Evolutionary conservation across 2,888 invertebrate genomes (phyloP).

Genomic region (Heliconius hortense): DNA sequence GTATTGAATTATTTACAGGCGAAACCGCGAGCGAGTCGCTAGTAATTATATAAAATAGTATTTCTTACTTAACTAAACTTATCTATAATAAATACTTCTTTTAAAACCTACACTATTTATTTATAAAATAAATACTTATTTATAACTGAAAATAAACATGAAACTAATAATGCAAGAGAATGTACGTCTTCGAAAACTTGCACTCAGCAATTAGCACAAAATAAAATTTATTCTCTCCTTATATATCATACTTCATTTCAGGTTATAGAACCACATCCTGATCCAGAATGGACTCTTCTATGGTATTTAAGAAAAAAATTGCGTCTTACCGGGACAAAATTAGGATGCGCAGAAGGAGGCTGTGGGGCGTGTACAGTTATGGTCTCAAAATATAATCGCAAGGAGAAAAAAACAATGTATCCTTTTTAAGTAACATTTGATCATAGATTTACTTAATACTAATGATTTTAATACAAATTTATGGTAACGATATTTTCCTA

Average conservation of each 20-base stretch:
- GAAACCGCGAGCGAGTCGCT: too few species aligned
- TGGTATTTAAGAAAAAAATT: constrained; percentile 92
- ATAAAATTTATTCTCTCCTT: background rate
- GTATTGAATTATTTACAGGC: too few species aligned
- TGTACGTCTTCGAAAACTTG: background rate
- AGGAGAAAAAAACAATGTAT: constrained; percentile 75
- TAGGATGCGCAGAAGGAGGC: constrained; percentile 97
- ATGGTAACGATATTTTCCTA: constrained; percentile 8
- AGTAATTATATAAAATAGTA: too few species aligned
- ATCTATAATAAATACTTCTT: too few species aligned
- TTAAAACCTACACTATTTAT: too few species aligned
- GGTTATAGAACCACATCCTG: constrained; percentile 88
- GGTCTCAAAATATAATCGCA: constrained; percentile 89
- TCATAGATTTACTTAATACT: constrained; percentile 2
- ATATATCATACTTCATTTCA: constrained; percentile 54
- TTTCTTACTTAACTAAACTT: too few species aligned
- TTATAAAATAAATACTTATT: too few species aligned
- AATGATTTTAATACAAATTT: background rate
- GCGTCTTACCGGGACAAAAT: constrained; percentile 92
- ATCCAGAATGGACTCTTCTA: constrained; percentile 93
- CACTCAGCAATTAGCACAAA: background rate
- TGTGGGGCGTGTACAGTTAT: constrained; percentile 98
- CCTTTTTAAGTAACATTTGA: constrained; percentile 52
- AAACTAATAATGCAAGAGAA: too few species aligned
- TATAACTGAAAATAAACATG: too few species aligned